Evolutionary conservation across 1,140 invertebrate species (phyloP).

Genomic region (Calosoma granatense): DNA sequence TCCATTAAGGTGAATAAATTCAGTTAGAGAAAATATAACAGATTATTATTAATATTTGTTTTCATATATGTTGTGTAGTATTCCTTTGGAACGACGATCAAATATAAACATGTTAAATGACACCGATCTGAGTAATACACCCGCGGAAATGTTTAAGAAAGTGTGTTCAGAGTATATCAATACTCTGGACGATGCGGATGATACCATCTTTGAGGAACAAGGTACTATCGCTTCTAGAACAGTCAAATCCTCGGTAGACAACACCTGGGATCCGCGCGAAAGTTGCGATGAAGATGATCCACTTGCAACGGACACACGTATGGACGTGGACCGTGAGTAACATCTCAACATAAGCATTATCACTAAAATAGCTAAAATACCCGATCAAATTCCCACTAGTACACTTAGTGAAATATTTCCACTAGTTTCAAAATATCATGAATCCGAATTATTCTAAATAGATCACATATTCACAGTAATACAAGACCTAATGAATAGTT

Average conservation of each 20-base stretch:
- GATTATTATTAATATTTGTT: too few relatives aligned
- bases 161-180: slow-evolving; percentile 39
- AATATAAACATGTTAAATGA: too few relatives aligned
- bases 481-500: too few relatives aligned
- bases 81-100: too few relatives aligned
- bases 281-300: slow-evolving; percentile 28
- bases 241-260: slow-evolving; percentile 35
- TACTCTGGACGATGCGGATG: slow-evolving; percentile 42
- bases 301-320: slow-evolving; percentile 21
- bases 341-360: too few relatives aligned
- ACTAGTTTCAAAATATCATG: too few relatives aligned
- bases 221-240: slow-evolving; percentile 36
- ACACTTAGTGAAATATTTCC: slow-evolving; percentile 2
- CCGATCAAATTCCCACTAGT: slow-evolving; percentile 6
- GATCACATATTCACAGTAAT: too few relatives aligned
- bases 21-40: too few relatives aligned
- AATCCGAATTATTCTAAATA: too few relatives aligned
- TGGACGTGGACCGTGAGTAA: slow-evolving; percentile 31
- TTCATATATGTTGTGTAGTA: too few relatives aligned
- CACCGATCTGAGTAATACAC: not conserved
- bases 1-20: too few relatives aligned
- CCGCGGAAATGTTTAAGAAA: slow-evolving; percentile 42
- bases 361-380: slow-evolving; percentile 1
- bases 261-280: slow-evolving; percentile 18
- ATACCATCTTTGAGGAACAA: slow-evolving; percentile 39